Evolutionary conservation across 2,888 invertebrate species (phyloP), one percentile per base, ranked within the genome.

Genomic region (Drosophila ezoana): DNA sequence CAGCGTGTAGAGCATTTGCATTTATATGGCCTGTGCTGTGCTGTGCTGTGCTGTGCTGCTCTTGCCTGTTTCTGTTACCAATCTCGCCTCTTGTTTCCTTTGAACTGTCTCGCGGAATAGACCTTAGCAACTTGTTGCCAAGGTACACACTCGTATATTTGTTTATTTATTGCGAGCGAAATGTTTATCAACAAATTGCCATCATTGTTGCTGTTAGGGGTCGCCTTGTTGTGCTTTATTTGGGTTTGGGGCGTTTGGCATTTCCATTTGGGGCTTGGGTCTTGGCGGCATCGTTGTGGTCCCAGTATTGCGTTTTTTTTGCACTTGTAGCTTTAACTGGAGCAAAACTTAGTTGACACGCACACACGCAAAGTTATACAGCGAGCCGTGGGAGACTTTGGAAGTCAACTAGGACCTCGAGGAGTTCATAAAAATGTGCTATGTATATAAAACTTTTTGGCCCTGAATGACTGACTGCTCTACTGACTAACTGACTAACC

Each of bases 151-250:
- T 53, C 64, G 64, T 61, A 67, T 78, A 76, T 79, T 85, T 85
- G 89, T 88, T 85, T 88, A 90, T 90, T 90, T 90, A 90, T 90
- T 90, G 85, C 91, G 81, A 84, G 82, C 89, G 89, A 89, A 90
- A 90, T 89, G 88, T 88, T 90, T 90, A 90, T 90, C 90, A 90
- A 90, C 90, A 90, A 90, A 89, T 90, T 90, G 90, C 85, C 90
- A 90, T 90, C 90, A 89, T 82, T 82, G 78, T 87, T 86, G 81
- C 68, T 76, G 49, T 65, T 75, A 77, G 35, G 11, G 10, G 35
- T 35, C 13, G 13, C 33, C n/a, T 81, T 78, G 72, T 79, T 86
- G 78, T 68, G 73, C 73, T 70, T 71, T 74, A 68, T 73, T 66
- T 57, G 52, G 70, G 40, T 64, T 45, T 64, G 23, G 37, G 35